A percentile compares a stretch with the other conserved stretches of the same genome.
These are phyloP conservation scores for Trochalopteron elliotii DNA, from an alignment of 2,113 vertebrate genomes.

Conservation along the genomic window DNA sequence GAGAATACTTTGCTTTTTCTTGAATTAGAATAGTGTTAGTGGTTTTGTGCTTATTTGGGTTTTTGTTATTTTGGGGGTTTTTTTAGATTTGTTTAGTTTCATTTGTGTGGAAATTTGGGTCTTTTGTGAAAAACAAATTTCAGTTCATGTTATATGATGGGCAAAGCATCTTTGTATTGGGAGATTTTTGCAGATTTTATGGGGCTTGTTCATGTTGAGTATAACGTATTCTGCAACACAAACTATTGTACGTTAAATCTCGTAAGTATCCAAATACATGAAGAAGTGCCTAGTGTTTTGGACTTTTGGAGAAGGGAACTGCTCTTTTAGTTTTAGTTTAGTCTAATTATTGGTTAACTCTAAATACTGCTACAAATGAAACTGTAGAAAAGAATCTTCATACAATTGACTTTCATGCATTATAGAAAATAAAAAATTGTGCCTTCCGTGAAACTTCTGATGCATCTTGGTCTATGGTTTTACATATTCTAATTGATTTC, in stretches of 20 bases:
- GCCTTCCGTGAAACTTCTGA: not conserved
- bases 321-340: not conserved
- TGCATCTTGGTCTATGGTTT: not conserved
- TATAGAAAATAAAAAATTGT: not conserved
- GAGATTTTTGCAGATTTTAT: not conserved
- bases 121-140: not conserved
- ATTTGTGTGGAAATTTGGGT: not conserved
- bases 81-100: not conserved
- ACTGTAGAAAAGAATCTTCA: not conserved
- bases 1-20: not conserved
- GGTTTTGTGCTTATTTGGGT: not conserved
- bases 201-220: not conserved
- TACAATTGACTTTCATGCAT: not conserved
- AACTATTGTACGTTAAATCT: not conserved
- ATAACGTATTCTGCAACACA: not conserved
- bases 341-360: not conserved
- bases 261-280: not conserved
- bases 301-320: not conserved
- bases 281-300: not conserved
- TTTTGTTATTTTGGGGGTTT: fast-evolving
- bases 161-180: not conserved
- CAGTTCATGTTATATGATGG: not conserved
- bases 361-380: not conserved
- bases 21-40: not conserved
- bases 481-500: not conserved